Evolutionary conservation across 2,113 vertebrate species (phyloP).

Genomic region (Melospiza georgiana): DNA sequence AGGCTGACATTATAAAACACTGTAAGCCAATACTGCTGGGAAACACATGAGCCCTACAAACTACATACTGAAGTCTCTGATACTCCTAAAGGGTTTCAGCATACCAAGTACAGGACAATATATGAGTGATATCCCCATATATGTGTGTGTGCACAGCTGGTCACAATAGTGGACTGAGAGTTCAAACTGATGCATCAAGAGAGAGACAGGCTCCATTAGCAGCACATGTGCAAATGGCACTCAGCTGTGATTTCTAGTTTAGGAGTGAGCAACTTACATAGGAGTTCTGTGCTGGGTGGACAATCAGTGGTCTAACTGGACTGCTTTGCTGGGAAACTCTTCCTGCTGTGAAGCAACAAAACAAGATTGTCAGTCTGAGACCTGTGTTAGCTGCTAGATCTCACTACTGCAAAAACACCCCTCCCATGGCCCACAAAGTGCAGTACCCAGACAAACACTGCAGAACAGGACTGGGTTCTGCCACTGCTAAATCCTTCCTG

Average conservation of each 20-base stretch:
- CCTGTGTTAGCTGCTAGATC: background rate
- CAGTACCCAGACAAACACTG: background rate
- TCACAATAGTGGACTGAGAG: rapidly evolving
- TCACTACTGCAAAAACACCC: background rate
- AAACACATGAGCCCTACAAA: background rate
- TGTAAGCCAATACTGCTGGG: background rate
- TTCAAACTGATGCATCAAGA: background rate
- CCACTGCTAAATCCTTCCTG: background rate
- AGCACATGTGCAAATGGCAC: background rate
- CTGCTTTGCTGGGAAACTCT: background rate
- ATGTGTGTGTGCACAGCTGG: rapidly evolving
- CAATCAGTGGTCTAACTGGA: background rate
- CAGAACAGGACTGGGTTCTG: background rate
- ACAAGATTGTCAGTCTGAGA: background rate
- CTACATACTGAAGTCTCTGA: background rate
- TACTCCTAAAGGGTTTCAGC: background rate
- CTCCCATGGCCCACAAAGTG: background rate
- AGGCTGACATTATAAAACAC: background rate
- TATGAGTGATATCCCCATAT: background rate
- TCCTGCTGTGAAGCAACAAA: conserved; percentile 64
- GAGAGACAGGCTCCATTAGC: background rate
- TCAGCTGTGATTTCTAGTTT: background rate
- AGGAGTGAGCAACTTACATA: conserved; percentile 36
- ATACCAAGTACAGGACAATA: background rate
- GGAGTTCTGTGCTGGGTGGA: conserved; percentile 10